Conservation (phyloP, 2,888 invertebrate genomes). For the Loripinus fragilis region DNA sequence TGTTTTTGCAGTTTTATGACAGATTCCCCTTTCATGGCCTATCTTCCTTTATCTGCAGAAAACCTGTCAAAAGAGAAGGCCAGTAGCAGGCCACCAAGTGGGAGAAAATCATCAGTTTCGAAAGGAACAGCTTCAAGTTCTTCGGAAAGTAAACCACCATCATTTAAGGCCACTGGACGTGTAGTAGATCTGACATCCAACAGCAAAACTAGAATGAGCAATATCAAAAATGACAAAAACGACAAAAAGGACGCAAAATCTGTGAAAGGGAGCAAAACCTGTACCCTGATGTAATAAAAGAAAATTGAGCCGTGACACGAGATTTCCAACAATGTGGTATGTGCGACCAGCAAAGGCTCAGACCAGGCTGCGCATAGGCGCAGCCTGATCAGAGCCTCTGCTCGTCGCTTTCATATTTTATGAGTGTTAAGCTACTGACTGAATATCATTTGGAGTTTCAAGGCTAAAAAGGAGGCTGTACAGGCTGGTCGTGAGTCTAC, state of each 20-base stretch:
- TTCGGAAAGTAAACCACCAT: neutral
- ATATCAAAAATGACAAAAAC: neutral
- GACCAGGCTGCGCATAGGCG: too few species aligned
- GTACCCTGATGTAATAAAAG: neutral
- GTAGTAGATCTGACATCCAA: slow-evolving; percentile 7
- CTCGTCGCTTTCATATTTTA: too few species aligned
- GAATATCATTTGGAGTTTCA: too few species aligned
- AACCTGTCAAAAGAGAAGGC: neutral
- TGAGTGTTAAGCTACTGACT: too few species aligned
- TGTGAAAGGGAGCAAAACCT: slow-evolving; percentile 5
- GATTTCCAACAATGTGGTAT: too few species aligned
- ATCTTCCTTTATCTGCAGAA: neutral
- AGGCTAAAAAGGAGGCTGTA: too few species aligned
- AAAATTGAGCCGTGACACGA: too few species aligned
- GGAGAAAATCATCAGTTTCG: neutral
- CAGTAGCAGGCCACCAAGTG: neutral
- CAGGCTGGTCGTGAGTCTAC: too few species aligned
- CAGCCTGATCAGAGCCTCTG: too few species aligned
- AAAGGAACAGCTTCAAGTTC: neutral
- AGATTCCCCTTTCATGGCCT: neutral
- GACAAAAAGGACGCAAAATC: neutral
- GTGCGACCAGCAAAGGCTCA: too few species aligned
- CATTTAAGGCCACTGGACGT: neutral
- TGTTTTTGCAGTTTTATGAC: neutral
- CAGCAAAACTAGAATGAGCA: neutral